These are phyloP conservation scores for Cossypha heuglini DNA, from an alignment of 2,797 vertebrate species.

Conservation along the genomic window DNA sequence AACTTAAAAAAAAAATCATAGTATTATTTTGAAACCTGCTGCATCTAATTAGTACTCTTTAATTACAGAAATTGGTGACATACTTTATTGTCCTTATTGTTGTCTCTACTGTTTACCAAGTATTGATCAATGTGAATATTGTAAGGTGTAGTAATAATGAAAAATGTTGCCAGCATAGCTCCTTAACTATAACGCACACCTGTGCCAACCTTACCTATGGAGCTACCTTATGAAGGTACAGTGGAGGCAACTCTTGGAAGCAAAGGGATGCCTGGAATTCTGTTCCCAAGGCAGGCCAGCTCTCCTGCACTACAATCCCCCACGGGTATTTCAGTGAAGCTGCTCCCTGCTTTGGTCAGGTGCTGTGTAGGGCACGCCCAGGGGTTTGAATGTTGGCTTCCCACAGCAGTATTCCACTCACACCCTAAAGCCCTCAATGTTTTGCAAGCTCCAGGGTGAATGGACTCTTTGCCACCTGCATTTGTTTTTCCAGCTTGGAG, in stretches of 20 bases:
- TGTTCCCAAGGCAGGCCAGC: neutral
- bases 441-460: fast-evolving
- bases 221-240: too few species aligned
- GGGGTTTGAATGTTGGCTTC: too few species aligned
- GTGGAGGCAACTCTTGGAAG: neutral
- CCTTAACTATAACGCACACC: neutral
- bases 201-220: fast-evolving
- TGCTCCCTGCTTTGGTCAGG: fast-evolving
- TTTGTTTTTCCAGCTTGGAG: neutral
- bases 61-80: neutral
- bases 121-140: neutral
- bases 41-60: neutral
- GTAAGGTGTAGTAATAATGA: neutral
- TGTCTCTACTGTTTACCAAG: neutral
- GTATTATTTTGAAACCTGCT: neutral
- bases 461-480: fast-evolving
- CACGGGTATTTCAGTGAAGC: fast-evolving
- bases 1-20: neutral
- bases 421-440: fast-evolving
- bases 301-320: fast-evolving
- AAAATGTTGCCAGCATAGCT: neutral
- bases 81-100: neutral
- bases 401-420: fast-evolving
- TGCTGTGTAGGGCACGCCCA: fast-evolving
- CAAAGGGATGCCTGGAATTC: fast-evolving